phyloP scores from a whole-genome alignment of 2,113 vertebrate genomes.

The Chauna torquata region DNA sequence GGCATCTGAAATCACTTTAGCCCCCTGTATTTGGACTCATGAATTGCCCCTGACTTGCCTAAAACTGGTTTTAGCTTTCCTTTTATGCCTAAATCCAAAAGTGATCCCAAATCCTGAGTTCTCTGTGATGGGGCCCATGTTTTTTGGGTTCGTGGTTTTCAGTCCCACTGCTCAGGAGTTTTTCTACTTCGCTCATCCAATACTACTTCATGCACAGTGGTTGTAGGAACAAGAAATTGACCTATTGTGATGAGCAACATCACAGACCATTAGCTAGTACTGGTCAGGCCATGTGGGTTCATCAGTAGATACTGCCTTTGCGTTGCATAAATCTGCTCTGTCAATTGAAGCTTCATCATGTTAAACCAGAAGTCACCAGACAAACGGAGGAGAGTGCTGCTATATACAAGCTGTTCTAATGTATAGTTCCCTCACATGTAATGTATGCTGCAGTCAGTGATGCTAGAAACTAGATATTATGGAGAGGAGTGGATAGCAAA shows the following conservation, averaged over 20 bases:
- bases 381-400: neutral
- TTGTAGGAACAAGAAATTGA: neutral
- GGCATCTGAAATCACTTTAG: neutral
- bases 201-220: neutral
- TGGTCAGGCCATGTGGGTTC: neutral
- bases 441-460: accelerated
- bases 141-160: neutral
- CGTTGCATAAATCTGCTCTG: neutral
- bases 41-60: neutral
- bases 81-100: neutral
- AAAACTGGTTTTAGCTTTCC: neutral
- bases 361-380: neutral
- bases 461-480: accelerated
- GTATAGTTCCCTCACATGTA: neutral
- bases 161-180: neutral
- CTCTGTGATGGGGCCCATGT: neutral
- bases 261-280: neutral
- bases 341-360: neutral
- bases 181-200: neutral
- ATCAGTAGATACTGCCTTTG: neutral
- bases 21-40: neutral
- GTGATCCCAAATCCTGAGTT: neutral
- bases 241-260: neutral
- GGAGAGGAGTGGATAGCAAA: accelerated
- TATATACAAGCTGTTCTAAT: neutral